Conservation (phyloP, 2,797 vertebrate genomes). For the Typhlichthys eigenmanni region DNA sequence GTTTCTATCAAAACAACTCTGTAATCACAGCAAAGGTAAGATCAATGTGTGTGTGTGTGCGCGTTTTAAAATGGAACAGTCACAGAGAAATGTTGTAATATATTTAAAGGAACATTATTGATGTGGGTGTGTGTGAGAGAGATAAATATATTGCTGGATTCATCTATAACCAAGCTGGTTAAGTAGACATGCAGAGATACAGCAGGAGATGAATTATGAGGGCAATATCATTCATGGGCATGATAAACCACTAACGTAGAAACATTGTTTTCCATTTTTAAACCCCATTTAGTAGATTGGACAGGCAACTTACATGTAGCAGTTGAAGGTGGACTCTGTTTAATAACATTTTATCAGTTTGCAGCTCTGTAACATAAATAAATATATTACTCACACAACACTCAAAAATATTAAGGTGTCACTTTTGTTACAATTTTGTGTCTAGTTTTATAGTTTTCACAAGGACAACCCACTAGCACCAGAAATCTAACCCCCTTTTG, state of each 20-base stretch:
- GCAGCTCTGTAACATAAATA: too few species aligned
- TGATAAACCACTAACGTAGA: slow-evolving; percentile 48
- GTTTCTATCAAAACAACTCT: slow-evolving; percentile 91
- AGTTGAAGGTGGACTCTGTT: slow-evolving; percentile 23
- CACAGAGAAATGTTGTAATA: too few species aligned
- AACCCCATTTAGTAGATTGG: slow-evolving; percentile 60
- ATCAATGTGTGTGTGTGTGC: slow-evolving; percentile 17
- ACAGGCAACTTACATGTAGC: slow-evolving; percentile 35
- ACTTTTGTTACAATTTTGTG: too few species aligned
- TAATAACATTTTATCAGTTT: too few species aligned
- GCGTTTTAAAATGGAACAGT: not conserved
- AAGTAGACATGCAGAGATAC: slow-evolving; percentile 35
- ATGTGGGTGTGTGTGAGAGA: slow-evolving; percentile 9
- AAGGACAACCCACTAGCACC: not conserved
- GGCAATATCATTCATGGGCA: slow-evolving; percentile 27
- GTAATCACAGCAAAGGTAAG: slow-evolving; percentile 92
- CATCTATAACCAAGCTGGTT: slow-evolving; percentile 47
- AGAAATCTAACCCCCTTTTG: not conserved
- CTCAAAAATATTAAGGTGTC: not conserved
- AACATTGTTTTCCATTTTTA: slow-evolving; percentile 43
- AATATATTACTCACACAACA: too few species aligned
- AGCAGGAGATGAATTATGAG: not conserved
- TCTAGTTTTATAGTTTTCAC: too few species aligned
- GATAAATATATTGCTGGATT: slow-evolving; percentile 51
- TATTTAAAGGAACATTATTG: too few species aligned